Evolutionary conservation across 2,113 vertebrate genomes (phyloP).

Genomic region (Pygoscelis antarcticus): DNA sequence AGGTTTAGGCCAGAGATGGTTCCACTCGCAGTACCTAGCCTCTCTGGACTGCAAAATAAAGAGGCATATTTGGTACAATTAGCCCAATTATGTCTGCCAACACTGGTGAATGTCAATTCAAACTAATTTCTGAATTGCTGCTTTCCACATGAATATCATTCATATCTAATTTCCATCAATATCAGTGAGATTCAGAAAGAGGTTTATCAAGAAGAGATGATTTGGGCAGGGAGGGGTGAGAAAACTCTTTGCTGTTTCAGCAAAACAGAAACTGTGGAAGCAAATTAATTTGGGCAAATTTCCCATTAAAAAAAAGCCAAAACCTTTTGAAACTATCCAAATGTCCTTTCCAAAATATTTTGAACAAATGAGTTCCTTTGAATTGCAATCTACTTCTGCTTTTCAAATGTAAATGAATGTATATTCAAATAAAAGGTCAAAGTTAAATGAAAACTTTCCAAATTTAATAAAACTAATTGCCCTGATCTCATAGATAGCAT

Average conservation of each 20-base stretch:
- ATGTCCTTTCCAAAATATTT: constrained; percentile 25
- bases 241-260: constrained; percentile 35
- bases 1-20: background rate
- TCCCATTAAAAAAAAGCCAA: constrained; percentile 31
- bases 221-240: background rate
- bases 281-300: constrained; percentile 46
- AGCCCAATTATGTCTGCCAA: background rate
- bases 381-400: constrained; percentile 1
- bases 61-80: background rate
- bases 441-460: background rate
- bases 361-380: background rate
- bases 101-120: background rate
- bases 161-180: background rate
- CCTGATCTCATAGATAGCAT: background rate
- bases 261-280: background rate
- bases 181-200: background rate
- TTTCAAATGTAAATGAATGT: background rate
- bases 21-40: background rate
- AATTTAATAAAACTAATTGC: background rate
- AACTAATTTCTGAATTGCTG: background rate
- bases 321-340: constrained; percentile 8
- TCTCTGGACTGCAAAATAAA: background rate
- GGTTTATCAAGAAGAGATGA: background rate
- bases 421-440: constrained; percentile 10
- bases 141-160: background rate